Percentiles rank a stretch among this genome's conserved stretches.
phyloP scores from a whole-genome alignment of 2,797 vertebrate genomes.

The Darevskia mixta region DNA sequence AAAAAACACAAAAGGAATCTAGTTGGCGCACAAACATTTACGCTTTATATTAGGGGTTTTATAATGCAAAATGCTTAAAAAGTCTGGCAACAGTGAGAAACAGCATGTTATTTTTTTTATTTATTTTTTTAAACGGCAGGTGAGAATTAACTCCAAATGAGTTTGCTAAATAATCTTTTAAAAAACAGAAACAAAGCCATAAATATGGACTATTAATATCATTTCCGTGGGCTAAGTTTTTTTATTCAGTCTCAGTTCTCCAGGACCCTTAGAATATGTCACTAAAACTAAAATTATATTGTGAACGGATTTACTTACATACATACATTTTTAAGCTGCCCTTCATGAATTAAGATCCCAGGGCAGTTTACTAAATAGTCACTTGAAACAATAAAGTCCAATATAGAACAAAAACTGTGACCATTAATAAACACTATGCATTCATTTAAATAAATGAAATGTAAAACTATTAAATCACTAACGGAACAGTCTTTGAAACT shows the following conservation, averaged over 20 bases:
- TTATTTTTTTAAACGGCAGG: conserved; percentile 63
- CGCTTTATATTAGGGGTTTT: conserved; percentile 44
- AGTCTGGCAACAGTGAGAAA: conserved; percentile 54
- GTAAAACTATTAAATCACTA: no score
- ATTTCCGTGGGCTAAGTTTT: neutral
- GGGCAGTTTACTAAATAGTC: no score
- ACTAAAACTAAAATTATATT: neutral
- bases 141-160: conserved; percentile 65
- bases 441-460: no score
- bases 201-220: neutral
- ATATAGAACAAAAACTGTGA: no score
- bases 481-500: no score
- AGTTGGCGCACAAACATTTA: conserved; percentile 38
- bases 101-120: neutral
- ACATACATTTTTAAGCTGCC: neutral
- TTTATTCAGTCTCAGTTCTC: neutral
- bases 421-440: no score
- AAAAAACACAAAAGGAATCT: neutral
- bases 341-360: no score
- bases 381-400: no score
- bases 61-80: conserved; percentile 37
- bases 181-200: conserved; percentile 31
- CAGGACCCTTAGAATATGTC: neutral
- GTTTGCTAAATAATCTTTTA: conserved; percentile 25
- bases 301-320: no score